Evolutionary conservation across 2,888 invertebrate genomes (phyloP), one percentile per base, ranked within the genome.

Genomic region (Ecliptopera silaceata): DNA sequence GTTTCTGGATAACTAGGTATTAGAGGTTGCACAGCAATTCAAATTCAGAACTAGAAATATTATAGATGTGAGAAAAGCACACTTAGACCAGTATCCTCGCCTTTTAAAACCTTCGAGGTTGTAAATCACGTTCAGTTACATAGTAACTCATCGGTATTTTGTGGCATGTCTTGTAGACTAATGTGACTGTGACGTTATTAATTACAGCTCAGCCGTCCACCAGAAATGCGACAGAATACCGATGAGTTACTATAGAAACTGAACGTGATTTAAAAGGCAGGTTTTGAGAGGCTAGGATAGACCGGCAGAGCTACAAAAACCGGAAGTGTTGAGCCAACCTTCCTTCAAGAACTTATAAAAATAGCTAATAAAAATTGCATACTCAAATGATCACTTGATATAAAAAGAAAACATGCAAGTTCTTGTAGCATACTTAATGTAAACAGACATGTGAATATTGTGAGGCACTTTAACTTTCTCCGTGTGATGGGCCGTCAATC

Each of bases 401-500:
- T 68, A 68, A 70, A 75, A 75, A 71, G 70, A 74, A 77, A 76
- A 77, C 70, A 67, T 63, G 71, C 69, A 69, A 71, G 72, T 69
- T 65, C 63, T 68, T 70, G 70, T 70, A 75, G 70, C 70, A 76
- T 72, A 70, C 74, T 75, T 75, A 78, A 78, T 83, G 79, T 82
- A 82, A 84, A 84, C 75, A 81, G 78, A 77, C 79, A 77, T 78
- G 77, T 85, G 79, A 80, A 82, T 80, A 84, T 80, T 80, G 77
- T 75, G 75, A 80, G 72, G 80, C 79, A 83, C 80, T 81, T 75
- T 68, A 80, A 86, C 89, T 90, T 89, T 90, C 89, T 86, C 88
- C 79, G 29, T 63, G 64, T 77, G 86, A 86, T 84, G 83, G 82
- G 80, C 81, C 80, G 85, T 86, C 86, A 87, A 86, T 88, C 86